phyloP scores from a whole-genome alignment of 2,888 invertebrate genomes.

The Stomorhina lunata region DNA sequence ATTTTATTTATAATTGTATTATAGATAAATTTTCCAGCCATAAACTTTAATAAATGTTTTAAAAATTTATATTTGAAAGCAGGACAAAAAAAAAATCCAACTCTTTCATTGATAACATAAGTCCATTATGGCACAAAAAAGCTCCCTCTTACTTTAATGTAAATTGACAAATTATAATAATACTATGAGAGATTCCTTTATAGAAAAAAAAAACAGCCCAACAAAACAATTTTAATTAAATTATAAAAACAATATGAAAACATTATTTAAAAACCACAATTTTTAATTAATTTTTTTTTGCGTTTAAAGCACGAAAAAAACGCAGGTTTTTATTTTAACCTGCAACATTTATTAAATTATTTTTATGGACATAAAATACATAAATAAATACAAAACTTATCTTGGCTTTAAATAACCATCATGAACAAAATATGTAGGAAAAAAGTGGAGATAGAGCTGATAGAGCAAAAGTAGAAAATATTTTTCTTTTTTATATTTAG shows the following conservation, averaged over 20 bases:
- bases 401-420: conserved; percentile 29
- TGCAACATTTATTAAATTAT: conserved; percentile 29
- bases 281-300: conserved; percentile 59
- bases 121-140: conserved; percentile 45
- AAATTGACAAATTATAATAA: conserved; percentile 66
- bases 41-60: conserved; percentile 52
- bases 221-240: conserved; percentile 62
- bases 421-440: neutral
- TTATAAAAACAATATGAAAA: conserved; percentile 61
- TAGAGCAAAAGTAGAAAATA: neutral
- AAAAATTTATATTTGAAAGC: conserved; percentile 37
- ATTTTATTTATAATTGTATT: conserved; percentile 61
- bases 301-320: neutral
- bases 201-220: conserved; percentile 20
- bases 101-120: conserved; percentile 60
- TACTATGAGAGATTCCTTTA: conserved; percentile 49
- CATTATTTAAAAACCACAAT: conserved; percentile 64
- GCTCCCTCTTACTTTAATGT: neutral
- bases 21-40: conserved; percentile 59
- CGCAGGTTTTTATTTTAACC: conserved; percentile 21
- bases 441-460: neutral
- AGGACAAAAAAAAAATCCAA: neutral
- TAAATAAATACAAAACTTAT: conserved; percentile 49
- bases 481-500: neutral
- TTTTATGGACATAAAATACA: conserved; percentile 32